Base-by-base conservation (phyloP, 2,888 invertebrate species). In the Halictus ligatus region DNA sequence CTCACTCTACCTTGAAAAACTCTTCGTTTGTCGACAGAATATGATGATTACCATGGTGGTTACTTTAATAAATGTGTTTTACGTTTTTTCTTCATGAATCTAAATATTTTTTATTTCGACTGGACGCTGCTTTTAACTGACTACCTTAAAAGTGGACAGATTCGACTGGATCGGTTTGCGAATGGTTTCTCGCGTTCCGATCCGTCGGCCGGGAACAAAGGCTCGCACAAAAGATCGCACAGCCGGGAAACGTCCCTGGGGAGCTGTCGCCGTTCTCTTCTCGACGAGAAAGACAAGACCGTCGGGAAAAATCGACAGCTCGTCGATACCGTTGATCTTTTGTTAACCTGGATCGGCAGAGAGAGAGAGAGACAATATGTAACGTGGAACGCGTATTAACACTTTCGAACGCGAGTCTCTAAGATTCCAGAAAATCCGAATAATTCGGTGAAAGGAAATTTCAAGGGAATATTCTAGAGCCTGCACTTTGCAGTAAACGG, bases 201-300 rank as follows among this genome's bases (percentile, higher is more conserved):
- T 21, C 8, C 35, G 8, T 10, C 35, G 21, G 18, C 35, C 18
- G 10, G 5, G 69, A 74, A 84, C 77, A 84, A 84, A 77, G 64
- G 69, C 71, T 77, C 40, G 2, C 25, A 18, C 46, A n/a, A 58
- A 12, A 58, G 73, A 80, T 77, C 74, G 54, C 80, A 74, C 60
- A 74, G 54, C 35, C 43, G 58, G 25, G 74, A 54, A 75, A 54
- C 8, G 50, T 80, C 54, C 69, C 77, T 6, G 60, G 72, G 73
- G 73, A 69, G 58, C 29, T 71, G 75, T 76, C 69, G 60, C n/a
- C 12, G n/a, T 46, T 3, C 25, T 29, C 13, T 29, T 58, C n/a
- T 4, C 58, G n/a, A 12, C 12, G n/a, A 58, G 64, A 29, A 29
- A 15, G 29, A 29, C 60, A 13, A 21, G 60, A 25, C 64, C 15